Evolutionary conservation across 1,140 invertebrate genomes (phyloP).

Genomic region (Diorhabda elongata): DNA sequence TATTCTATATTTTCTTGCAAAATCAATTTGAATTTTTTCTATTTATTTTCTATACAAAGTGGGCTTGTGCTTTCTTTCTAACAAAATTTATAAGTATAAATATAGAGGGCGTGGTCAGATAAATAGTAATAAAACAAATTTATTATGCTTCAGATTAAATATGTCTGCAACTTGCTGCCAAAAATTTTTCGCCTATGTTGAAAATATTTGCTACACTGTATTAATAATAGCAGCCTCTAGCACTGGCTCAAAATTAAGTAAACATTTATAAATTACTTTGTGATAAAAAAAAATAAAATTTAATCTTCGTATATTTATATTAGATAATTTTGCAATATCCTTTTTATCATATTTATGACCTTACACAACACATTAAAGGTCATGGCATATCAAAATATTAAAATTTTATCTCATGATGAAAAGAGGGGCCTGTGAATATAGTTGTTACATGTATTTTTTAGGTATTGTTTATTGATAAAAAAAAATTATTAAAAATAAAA

Average conservation of each 20-base stretch:
- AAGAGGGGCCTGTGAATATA: background rate
- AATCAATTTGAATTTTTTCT: no score
- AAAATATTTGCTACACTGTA: constrained; percentile 18
- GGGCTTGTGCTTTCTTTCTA: no score
- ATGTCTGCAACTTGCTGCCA: background rate
- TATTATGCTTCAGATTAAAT: no score
- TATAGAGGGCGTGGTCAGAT: no score
- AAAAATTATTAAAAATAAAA: background rate
- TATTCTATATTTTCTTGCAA: no score
- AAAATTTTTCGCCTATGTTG: constrained; percentile 9
- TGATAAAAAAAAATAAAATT: background rate
- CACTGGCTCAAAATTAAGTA: constrained; percentile 7
- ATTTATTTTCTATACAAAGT: no score
- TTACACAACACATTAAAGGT: constrained; percentile 14
- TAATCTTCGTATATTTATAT: background rate
- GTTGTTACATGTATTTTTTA: background rate
- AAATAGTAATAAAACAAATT: no score
- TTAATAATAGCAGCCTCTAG: constrained; percentile 10
- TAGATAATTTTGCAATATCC: constrained; percentile 8
- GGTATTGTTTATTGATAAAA: background rate
- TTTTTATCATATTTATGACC: constrained; percentile 17
- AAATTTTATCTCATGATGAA: background rate
- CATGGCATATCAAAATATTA: background rate
- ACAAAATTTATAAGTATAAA: no score
- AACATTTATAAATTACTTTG: constrained; percentile 5